A percentile compares a stretch with the other conserved stretches of the same genome.
These are phyloP conservation scores for Colius striatus DNA, from an alignment of 2,113 vertebrate species.

Conservation along the genomic window DNA sequence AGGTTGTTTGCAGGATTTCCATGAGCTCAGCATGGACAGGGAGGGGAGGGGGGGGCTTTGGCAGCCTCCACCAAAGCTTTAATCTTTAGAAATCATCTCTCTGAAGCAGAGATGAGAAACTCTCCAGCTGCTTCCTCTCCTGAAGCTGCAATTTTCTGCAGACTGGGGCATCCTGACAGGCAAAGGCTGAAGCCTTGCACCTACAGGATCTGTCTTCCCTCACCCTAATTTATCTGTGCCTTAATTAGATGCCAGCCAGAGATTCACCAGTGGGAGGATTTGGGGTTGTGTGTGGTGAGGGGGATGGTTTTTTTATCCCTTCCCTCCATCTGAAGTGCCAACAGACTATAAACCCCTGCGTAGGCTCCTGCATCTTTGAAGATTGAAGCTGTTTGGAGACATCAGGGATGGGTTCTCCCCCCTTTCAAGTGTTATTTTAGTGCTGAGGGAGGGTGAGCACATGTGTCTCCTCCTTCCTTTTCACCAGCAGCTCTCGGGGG, in stretches of 20 bases:
- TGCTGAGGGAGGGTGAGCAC: not conserved
- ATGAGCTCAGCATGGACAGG: no score
- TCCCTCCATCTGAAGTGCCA: not conserved
- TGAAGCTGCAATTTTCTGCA: no score
- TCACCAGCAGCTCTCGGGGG: not conserved
- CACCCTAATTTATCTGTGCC: not conserved
- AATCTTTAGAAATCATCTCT: not conserved
- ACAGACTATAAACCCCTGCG: not conserved
- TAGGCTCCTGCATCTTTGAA: not conserved
- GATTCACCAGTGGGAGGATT: not conserved
- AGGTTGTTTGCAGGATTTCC: no score
- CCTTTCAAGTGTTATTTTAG: not conserved
- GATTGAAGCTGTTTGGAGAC: not conserved
- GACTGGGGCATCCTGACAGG: no score
- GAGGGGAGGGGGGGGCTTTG: not conserved
- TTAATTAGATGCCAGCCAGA: not conserved
- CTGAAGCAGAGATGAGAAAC: not conserved
- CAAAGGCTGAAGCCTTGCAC: no score
- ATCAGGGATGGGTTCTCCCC: not conserved
- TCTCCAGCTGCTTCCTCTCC: not conserved
- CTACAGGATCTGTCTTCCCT: not conserved
- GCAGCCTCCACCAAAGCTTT: not conserved
- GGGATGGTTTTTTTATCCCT: not conserved
- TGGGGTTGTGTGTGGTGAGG: not conserved
- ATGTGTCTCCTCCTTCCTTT: not conserved